Percentiles rank a stretch among this genome's conserved stretches.
Conservation (phyloP, 2,113 vertebrate species). For the Phyllostomus discolor region DNA sequence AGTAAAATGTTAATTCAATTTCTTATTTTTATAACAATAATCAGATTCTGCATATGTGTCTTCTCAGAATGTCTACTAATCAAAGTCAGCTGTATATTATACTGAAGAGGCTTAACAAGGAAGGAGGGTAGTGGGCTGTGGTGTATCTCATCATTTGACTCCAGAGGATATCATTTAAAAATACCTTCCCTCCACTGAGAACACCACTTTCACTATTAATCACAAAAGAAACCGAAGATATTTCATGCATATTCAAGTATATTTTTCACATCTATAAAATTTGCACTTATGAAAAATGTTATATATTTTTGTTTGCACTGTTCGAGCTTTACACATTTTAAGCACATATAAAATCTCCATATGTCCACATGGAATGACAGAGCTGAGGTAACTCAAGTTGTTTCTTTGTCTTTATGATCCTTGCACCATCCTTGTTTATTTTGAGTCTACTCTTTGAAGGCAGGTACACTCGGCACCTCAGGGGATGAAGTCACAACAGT, state of each 20-base stretch:
- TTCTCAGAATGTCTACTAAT: background rate
- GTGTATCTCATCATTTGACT: background rate
- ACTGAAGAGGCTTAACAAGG: background rate
- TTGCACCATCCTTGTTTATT: background rate
- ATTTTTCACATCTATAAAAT: background rate
- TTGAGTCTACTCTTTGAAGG: constrained; percentile 7
- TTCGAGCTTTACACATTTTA: constrained; percentile 1
- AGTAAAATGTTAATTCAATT: background rate
- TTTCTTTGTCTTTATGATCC: background rate
- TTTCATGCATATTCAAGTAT: background rate
- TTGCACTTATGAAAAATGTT: background rate
- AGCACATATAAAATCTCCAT: background rate
- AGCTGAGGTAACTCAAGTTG: background rate
- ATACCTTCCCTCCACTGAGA: background rate
- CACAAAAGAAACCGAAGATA: background rate
- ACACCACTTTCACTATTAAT: background rate
- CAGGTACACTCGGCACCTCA: background rate
- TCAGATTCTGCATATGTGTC: background rate
- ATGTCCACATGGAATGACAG: background rate
- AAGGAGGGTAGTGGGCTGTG: background rate
- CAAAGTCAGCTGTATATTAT: background rate
- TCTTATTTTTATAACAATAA: constrained; percentile 15
- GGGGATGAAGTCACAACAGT: background rate
- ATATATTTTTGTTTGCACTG: background rate
- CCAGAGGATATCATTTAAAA: background rate